Evolutionary conservation across 1,140 invertebrate genomes (phyloP), one percentile per base, ranked within the genome.

Genomic region (Probaryconus sp.): DNA sequence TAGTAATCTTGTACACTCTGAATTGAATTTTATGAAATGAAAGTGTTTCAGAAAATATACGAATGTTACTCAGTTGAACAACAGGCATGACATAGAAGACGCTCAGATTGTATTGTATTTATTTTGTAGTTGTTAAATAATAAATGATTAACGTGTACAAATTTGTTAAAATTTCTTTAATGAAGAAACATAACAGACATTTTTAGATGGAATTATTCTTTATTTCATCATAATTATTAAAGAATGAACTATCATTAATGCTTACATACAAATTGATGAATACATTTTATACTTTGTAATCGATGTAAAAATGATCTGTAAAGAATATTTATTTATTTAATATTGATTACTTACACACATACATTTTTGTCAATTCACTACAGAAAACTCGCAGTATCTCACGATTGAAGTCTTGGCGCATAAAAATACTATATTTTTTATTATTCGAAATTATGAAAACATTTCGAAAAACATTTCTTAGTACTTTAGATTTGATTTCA

Each of bases 121-220:
- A 78, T 78, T 78, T 78, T 73, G 72, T 78, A 76, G 77, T 67
- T 58, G 42, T 69, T 72, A 72, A 72, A 45, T 28, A 78, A 72
- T 75, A 75, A 78, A 78, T 17, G 38, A 72, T 61, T 76, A 72
- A 64, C 28, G 43, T 76, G 74, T 72, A 76, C 13, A n/a, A n/a
- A n/a, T n/a, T n/a, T n/a, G n/a, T n/a, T n/a, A n/a, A n/a, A n/a
- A n/a, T n/a, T n/a, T n/a, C n/a, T n/a, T n/a, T n/a, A n/a, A n/a
- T n/a, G n/a, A n/a, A n/a, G n/a, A n/a, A n/a, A n/a, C n/a, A n/a
- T n/a, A n/a, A n/a, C n/a, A n/a, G n/a, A n/a, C n/a, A n/a, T n/a
- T n/a, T n/a, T 30, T 51, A 7, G 6, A 26, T 38, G 35, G 14
- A 18, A 42, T 50, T 33, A n/a, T 5, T 35, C 3, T 3, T 35